Conservation (phyloP, 2,888 invertebrate genomes). For the Lobophora halterata region DNA sequence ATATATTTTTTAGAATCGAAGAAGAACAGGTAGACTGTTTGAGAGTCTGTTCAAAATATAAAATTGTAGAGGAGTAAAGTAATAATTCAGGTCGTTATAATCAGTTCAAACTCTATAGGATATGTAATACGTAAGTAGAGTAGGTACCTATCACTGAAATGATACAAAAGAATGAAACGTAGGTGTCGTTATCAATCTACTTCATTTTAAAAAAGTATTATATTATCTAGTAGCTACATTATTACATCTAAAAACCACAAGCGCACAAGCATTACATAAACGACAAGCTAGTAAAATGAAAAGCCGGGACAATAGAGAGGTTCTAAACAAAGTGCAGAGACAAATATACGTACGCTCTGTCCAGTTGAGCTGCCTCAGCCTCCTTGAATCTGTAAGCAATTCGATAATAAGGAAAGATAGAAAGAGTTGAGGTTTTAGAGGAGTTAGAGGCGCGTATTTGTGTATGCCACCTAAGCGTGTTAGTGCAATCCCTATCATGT, state of each 20-base stretch:
- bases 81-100: no score
- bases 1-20: no score
- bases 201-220: background rate
- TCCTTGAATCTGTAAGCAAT: constrained; percentile 92
- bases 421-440: constrained; percentile 59
- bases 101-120: no score
- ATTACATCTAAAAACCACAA: constrained; percentile 17
- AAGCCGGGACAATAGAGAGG: constrained; percentile 52
- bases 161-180: no score
- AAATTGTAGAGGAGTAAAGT: no score
- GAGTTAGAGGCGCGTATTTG: constrained; percentile 47
- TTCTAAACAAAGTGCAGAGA: constrained; percentile 59
- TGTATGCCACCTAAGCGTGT: constrained; percentile 62
- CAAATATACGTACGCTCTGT: constrained; percentile 90
- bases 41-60: no score
- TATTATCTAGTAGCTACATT: constrained; percentile 18
- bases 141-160: no score
- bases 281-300: constrained; percentile 44
- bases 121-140: no score
- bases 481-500: no score
- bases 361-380: constrained; percentile 88
- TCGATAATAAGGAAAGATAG: constrained; percentile 77
- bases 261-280: constrained; percentile 31
- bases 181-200: background rate
- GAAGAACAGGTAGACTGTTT: no score